Base-by-base conservation (phyloP, 2,113 vertebrate species). In the Dipodomys ordii region DNA sequence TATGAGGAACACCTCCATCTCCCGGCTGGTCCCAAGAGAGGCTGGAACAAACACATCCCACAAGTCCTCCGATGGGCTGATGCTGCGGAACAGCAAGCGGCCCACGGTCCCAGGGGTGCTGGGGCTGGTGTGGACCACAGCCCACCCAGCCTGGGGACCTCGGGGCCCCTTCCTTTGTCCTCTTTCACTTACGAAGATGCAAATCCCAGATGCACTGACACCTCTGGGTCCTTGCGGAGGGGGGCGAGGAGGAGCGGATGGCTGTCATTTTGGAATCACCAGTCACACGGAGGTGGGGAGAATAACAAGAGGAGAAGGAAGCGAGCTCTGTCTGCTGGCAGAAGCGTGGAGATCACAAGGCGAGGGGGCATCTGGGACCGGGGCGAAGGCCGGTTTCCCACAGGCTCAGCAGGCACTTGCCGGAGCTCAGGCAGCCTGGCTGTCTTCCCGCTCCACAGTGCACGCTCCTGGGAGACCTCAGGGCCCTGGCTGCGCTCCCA, bases 361-460 rank as follows among this genome's bases (percentile, higher is more conserved):
- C 96, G 69, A 91, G 71, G 93, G 84, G 93, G 84, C 39, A 22
- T 46, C 62, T 46, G 22, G 88, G 53, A 57, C 53, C 15, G 53
- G 46, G 20, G 19, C 74, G 81, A 83, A 27, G 91, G 32, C 78
- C 76, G 96, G 90, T 92, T 97, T 96, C 97, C 95, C 91, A 91
- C 46, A 92, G 98, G 57, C 97, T 98, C 98, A 98, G 99, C 99
- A 99, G 99, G 99, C 99, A 99, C 99, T 99, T 99, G 94, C 83
- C n/a, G 91, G 97, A 93, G 93, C 76, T 11, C 6, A 82, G 97
- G 95, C 25, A 93, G 95, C 95, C n/a, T 30, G 91, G 76, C 81
- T 1, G 95, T 95, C 97, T 97, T 97, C 87, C 46, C 98, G 98
- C 98, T 98, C 92, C 94, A 97, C 98, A 98, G 95, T 97, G 96